phyloP scores from a whole-genome alignment of 2,888 invertebrate species.

The Agapostemon virescens region DNA sequence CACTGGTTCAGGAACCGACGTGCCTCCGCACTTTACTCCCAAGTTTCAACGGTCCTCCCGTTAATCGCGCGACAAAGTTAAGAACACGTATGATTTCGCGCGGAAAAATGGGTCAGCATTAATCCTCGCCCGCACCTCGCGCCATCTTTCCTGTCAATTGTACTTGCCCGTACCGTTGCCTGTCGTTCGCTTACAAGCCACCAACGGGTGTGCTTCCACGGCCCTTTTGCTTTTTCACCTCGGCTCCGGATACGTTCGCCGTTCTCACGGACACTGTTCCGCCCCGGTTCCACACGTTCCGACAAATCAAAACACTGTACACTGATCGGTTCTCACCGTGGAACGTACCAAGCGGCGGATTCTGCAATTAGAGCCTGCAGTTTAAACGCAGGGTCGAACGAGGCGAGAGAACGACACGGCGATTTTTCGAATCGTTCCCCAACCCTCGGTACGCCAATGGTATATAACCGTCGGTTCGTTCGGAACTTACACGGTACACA shows the following conservation, averaged over 20 bases:
- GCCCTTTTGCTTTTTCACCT: conserved; percentile 18
- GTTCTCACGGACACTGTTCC: conserved; percentile 12
- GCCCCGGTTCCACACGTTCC: background rate
- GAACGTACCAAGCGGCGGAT: conserved; percentile 9
- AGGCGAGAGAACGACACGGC: conserved; percentile 22
- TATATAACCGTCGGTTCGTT: too few relatives aligned
- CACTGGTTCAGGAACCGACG: conserved; percentile 11
- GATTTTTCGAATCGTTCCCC: conserved; percentile 39
- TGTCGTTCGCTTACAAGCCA: conserved; percentile 46
- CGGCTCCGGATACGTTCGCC: too few relatives aligned
- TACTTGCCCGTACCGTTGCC: conserved; percentile 58
- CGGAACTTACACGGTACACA: conserved; percentile 41
- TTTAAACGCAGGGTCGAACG: conserved; percentile 31
- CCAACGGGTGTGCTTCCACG: conserved; percentile 30
- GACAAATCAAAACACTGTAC: conserved; percentile 51
- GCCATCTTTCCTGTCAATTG: conserved; percentile 77
- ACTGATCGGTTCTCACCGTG: conserved; percentile 26
- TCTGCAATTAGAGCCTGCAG: conserved; percentile 20
- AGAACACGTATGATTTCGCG: conserved; percentile 64
- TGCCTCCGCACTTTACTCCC: conserved; percentile 17
- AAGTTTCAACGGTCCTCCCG: conserved; percentile 37
- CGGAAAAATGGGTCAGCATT: conserved; percentile 78
- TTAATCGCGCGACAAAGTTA: conserved; percentile 29
- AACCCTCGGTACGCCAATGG: conserved; percentile 49
- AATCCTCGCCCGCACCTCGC: conserved; percentile 81